Percentiles rank a stretch among this genome's conserved stretches.
phyloP scores from a whole-genome alignment of 1,140 invertebrate species.

The Drosophila insularis region DNA sequence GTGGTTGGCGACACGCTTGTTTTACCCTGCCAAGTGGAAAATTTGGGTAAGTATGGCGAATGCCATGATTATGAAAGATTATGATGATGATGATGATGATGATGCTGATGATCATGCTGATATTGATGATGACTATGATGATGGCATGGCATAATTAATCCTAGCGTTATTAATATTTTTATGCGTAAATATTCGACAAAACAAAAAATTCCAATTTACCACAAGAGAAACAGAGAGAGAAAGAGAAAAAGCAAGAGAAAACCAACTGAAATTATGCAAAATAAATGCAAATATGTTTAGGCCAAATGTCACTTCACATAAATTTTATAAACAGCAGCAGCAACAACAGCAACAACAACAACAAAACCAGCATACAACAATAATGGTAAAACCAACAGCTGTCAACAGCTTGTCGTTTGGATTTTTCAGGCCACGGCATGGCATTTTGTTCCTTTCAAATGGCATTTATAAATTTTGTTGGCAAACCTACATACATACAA shows the following conservation, averaged over 20 bases:
- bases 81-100: background rate
- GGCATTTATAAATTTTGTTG: conserved; percentile 44
- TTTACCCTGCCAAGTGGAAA: conserved; percentile 89
- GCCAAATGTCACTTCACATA: conserved; percentile 71
- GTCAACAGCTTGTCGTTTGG: conserved; percentile 65
- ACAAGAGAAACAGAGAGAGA: background rate
- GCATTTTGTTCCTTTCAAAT: conserved; percentile 60
- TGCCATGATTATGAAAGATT: conserved; percentile 3
- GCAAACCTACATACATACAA: conserved; percentile 38
- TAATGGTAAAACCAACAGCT: conserved; percentile 67
- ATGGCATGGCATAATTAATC: conserved; percentile 62
- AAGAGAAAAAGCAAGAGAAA: background rate
- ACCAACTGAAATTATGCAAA: conserved; percentile 57
- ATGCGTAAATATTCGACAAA: conserved; percentile 60
- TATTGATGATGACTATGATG: conserved; percentile 19
- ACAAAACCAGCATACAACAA: conserved; percentile 22
- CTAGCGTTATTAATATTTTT: conserved; percentile 48
- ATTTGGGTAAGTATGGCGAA: conserved; percentile 86
- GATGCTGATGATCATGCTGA: conserved; percentile 37
- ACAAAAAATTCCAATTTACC: conserved; percentile 36
- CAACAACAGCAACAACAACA: conserved; percentile 19
- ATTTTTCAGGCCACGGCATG: conserved; percentile 30
- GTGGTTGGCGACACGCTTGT: conserved; percentile 89
- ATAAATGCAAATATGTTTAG: conserved; percentile 70
- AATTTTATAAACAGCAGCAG: conserved; percentile 62